These are phyloP conservation scores for Himalopsyche anomala DNA, from an alignment of 2,888 invertebrate genomes.

Conservation along the genomic window DNA sequence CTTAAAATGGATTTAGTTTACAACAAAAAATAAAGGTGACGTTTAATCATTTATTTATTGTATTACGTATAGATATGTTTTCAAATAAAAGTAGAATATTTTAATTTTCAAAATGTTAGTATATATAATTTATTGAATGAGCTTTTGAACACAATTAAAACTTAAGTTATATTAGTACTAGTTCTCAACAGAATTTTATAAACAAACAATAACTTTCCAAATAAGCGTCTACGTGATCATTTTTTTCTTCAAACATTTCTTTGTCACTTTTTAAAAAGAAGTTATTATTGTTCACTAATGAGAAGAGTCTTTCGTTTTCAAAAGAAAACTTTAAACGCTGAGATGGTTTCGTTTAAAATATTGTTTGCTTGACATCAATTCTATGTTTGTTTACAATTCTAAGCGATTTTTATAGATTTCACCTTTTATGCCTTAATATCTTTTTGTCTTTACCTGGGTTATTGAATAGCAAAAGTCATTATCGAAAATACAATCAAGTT, in stretches of 20 bases:
- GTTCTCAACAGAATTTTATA: neutral
- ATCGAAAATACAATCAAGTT: no score
- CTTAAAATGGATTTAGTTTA: no score
- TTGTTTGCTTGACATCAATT: slow-evolving; percentile 34
- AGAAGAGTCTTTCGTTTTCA: neutral
- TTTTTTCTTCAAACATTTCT: neutral
- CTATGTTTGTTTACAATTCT: neutral
- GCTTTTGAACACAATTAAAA: no score
- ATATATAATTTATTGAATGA: no score
- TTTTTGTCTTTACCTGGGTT: no score
- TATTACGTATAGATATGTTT: no score
- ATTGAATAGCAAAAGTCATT: no score
- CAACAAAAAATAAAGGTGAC: no score
- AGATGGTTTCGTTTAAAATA: slow-evolving; percentile 18
- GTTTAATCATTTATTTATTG: no score
- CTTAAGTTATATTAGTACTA: no score
- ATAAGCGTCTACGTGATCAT: neutral
- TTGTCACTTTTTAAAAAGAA: slow-evolving; percentile 1
- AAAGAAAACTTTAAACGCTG: slow-evolving; percentile 23
- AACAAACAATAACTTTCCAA: slow-evolving; percentile 38
- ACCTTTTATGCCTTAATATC: neutral
- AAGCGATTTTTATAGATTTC: neutral
- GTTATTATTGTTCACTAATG: slow-evolving; percentile 9
- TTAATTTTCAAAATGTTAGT: no score
- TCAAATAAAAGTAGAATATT: no score